Evolutionary conservation across 2,888 invertebrate species (phyloP), one percentile per base, ranked within the genome.

Genomic region (Eulithis testata): DNA sequence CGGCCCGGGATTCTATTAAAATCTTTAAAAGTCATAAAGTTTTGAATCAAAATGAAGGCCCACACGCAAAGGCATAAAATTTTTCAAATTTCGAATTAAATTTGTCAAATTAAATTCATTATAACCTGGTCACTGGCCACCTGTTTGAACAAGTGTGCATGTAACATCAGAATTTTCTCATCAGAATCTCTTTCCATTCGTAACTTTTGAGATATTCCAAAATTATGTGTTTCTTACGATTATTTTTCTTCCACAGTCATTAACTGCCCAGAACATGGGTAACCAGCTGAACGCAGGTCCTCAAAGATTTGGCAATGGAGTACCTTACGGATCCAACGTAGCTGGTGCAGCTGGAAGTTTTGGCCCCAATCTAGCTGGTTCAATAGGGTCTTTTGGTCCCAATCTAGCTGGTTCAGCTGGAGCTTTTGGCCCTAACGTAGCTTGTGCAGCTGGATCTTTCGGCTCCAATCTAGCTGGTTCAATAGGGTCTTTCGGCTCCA

Each of bases 241-340:
- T 9, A 11, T 47, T 37, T 54, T 47, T 60, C n/a, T 71, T 68
- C 6, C 71, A 31, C 55, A 74, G 74, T 52, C 14, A n/a, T 69
- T 72, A 54, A 57, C 65, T 21, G 60, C 57, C 0, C 73, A 70
- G 61, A 72, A 59, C n/a, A 43, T 66, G 1, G 71, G 75, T 3
- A 70, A 58, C 47, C 53, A 40, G 8, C 50, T 63, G 11, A 69
- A 66, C 50, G 11, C 55, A 37, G 66, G 64, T 2, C 14, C 54
- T 2, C 27, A 0, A 5, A 56, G 62, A 21, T 55, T 59, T 11
- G 12, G 21, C 50, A 70, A 66, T 9, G 64, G 68, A 5, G 5
- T 40, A 0, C 51, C 64, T 8, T 58, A 36, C 21, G 31, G 31
- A 31, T 31, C 31, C 31, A 49, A 47, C 45, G 45, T 40, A 27